A percentile compares a stretch with the other conserved stretches of the same genome.
Evolutionary conservation across 2,113 vertebrate species (phyloP).

Genomic region (Anthoscopus minutus): DNA sequence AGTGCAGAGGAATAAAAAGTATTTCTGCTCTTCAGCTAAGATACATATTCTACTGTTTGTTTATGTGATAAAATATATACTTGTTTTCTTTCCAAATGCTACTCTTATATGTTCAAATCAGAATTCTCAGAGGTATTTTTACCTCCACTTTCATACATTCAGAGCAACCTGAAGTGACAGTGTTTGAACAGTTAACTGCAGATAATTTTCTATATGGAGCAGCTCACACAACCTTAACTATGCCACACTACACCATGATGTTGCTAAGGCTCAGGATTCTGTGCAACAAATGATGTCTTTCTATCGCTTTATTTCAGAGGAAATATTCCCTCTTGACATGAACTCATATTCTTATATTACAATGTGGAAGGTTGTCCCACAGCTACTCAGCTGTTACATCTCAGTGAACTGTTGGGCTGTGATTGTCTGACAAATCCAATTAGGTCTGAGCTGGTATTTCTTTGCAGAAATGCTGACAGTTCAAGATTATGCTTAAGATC

Average conservation of each 20-base stretch:
- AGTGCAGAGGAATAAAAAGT: background rate
- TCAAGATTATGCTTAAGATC: slow-evolving; percentile 18
- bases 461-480: slow-evolving; percentile 42
- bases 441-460: slow-evolving; percentile 29
- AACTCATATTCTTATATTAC: background rate
- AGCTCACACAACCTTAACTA: background rate
- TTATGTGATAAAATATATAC: background rate
- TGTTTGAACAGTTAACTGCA: background rate
- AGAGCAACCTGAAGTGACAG: background rate
- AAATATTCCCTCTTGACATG: background rate
- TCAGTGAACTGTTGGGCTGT: background rate
- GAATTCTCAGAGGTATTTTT: background rate
- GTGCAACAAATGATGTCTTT: background rate
- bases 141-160: background rate
- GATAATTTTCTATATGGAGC: background rate
- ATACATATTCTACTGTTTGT: background rate
- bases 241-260: background rate
- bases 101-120: background rate
- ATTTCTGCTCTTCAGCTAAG: background rate
- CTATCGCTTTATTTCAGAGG: background rate
- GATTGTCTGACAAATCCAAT: slow-evolving; percentile 43
- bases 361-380: background rate
- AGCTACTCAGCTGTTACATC: background rate
- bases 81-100: background rate
- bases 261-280: background rate